A percentile compares a stretch with the other conserved stretches of the same genome.
Conservation (phyloP, 1,140 invertebrate genomes). For the Caenorhabditis brenneri region DNA sequence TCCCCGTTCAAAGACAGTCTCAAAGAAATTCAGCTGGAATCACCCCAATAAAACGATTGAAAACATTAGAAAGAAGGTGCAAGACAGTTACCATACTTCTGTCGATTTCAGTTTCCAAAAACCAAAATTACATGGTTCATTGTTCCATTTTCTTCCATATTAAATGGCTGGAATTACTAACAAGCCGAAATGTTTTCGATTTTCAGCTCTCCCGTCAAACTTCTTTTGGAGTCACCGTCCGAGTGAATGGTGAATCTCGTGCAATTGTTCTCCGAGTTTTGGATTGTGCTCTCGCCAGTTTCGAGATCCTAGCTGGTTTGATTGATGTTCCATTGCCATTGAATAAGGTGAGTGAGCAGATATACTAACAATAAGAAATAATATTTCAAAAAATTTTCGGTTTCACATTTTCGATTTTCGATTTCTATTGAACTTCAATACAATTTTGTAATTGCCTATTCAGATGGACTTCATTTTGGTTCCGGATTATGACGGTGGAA, state of each 20-base stretch:
- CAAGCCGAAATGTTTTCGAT: too few species aligned
- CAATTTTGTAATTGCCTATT: too few species aligned
- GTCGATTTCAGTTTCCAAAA: too few species aligned
- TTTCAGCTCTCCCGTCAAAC: slow-evolving; percentile 54
- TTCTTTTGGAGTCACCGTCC: slow-evolving; percentile 49
- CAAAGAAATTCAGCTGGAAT: too few species aligned
- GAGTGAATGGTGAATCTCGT: slow-evolving; percentile 32
- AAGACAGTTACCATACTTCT: too few species aligned
- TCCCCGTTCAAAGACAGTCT: too few species aligned
- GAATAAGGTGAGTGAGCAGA: slow-evolving; percentile 36
- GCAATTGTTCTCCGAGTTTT: slow-evolving; percentile 38
- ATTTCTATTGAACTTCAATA: too few species aligned
- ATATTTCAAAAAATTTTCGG: not conserved
- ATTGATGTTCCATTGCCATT: slow-evolving; percentile 45
- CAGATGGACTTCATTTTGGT: slow-evolving; percentile 51
- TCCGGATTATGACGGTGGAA: slow-evolving; percentile 49
- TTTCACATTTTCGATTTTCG: not conserved
- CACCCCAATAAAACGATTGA: too few species aligned
- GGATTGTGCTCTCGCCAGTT: slow-evolving; percentile 23
- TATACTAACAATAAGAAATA: not conserved
- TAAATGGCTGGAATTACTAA: too few species aligned
- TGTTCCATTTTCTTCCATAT: too few species aligned
- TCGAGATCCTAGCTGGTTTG: slow-evolving; percentile 37
- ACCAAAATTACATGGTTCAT: too few species aligned
- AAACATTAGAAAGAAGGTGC: too few species aligned